phyloP scores from a whole-genome alignment of 2,888 invertebrate species.

The Noctua fimbriata region DNA sequence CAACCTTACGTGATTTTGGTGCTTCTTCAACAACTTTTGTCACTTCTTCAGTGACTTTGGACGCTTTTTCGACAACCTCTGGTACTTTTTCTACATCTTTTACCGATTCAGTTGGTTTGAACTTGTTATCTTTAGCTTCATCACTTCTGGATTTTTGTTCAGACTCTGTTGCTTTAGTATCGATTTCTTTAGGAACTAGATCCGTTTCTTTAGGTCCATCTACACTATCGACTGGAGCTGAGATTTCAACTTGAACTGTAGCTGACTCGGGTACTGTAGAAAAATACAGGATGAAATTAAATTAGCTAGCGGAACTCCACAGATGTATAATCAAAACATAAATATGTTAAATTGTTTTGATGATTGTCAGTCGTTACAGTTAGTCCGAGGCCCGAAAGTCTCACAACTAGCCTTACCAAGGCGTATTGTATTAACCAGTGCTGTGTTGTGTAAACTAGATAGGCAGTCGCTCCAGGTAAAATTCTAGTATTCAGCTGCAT shows the following conservation, averaged over 20 bases:
- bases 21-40: neutral
- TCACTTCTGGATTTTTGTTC: slow-evolving; percentile 20
- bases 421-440: no score
- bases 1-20: neutral
- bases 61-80: neutral
- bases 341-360: neutral
- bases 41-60: slow-evolving; percentile 10
- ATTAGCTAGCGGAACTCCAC: neutral
- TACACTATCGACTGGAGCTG: slow-evolving; percentile 25
- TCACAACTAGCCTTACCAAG: no score
- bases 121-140: slow-evolving; percentile 3
- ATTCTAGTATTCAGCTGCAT: no score
- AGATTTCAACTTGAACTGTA: slow-evolving; percentile 25
- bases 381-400: no score
- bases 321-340: neutral
- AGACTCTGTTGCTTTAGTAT: slow-evolving; percentile 8
- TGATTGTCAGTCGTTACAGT: no score
- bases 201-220: slow-evolving; percentile 27
- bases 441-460: no score
- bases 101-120: slow-evolving; percentile 9
- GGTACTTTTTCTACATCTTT: slow-evolving; percentile 4
- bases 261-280: slow-evolving; percentile 45
- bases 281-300: slow-evolving; percentile 9
- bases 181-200: slow-evolving; percentile 2
- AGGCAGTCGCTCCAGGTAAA: no score